phyloP scores from a whole-genome alignment of 2,888 invertebrate species.

The Myathropa florea region DNA sequence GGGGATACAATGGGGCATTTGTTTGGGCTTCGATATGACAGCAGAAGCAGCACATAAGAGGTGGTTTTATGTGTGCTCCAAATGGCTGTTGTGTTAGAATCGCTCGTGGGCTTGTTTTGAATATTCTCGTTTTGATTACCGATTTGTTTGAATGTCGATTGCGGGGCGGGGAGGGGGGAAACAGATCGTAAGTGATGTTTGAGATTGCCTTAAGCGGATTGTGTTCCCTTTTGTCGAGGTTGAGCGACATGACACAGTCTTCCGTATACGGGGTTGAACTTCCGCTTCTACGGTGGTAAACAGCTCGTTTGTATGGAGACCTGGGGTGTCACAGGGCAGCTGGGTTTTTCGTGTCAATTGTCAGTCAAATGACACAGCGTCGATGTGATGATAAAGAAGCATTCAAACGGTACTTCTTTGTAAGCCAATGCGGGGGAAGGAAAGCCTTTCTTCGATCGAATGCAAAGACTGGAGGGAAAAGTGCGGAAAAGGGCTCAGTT shows the following conservation, averaged over 20 bases:
- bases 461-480: too few relatives aligned
- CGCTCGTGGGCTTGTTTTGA: neutral
- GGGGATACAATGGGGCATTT: neutral
- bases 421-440: too few relatives aligned
- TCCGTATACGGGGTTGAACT: neutral
- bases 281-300: neutral
- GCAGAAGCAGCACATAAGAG: neutral
- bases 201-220: neutral
- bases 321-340: neutral
- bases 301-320: too few relatives aligned
- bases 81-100: neutral
- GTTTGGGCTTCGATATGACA: neutral
- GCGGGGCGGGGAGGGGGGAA: too few relatives aligned
- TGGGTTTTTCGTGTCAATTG: neutral
- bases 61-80: neutral
- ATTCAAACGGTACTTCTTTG: too few relatives aligned
- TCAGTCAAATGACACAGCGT: neutral
- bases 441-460: too few relatives aligned
- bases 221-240: neutral
- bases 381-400: neutral
- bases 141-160: neutral
- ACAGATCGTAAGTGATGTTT: neutral
- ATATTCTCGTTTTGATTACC: neutral
- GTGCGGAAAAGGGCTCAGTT: too few relatives aligned
- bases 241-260: neutral